Evolutionary conservation across 1,140 invertebrate species (phyloP).

Genomic region (Elymnias hypermnestra): DNA sequence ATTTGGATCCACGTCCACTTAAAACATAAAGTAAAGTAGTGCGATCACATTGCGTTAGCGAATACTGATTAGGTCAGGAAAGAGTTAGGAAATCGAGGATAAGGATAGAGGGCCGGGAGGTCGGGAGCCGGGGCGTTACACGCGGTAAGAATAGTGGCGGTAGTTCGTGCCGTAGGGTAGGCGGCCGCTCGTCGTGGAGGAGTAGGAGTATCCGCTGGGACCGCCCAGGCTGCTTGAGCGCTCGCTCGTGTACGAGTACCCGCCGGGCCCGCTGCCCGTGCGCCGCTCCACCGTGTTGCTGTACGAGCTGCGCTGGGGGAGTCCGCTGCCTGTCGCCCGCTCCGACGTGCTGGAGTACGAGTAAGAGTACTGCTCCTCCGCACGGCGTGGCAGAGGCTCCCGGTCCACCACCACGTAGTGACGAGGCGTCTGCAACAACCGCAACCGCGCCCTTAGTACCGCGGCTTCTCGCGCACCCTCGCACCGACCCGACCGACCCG

Average conservation of each 20-base stretch:
- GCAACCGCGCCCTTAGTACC: conserved; percentile 56
- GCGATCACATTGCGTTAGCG: conserved; percentile 64
- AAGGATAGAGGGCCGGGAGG: conserved; percentile 26
- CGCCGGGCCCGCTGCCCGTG: conserved; percentile 80
- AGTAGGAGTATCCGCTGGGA: conserved; percentile 89
- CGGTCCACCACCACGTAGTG: conserved; percentile 89
- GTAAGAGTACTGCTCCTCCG: conserved; percentile 89
- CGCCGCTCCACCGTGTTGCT: conserved; percentile 82
- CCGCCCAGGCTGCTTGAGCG: conserved; percentile 83
- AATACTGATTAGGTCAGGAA: conserved; percentile 65
- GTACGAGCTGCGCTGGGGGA: conserved; percentile 80
- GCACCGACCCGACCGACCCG: conserved; percentile 58
- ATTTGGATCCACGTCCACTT: conserved; percentile 58
- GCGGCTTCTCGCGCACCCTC: conserved; percentile 46
- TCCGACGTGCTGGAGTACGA: conserved; percentile 81
- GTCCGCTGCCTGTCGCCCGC: conserved; percentile 55
- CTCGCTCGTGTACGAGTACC: conserved; percentile 85
- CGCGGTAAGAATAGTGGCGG: conserved; percentile 90
- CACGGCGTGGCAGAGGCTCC: conserved; percentile 81
- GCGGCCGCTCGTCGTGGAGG: conserved; percentile 83
- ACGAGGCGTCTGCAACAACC: conserved; percentile 85
- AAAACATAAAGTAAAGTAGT: conserved; percentile 53
- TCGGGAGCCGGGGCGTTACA: conserved; percentile 78
- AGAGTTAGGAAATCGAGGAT: conserved; percentile 23
- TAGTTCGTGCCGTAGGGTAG: conserved; percentile 88